Conservation (phyloP, 1,140 invertebrate species). For the Monomorium pharaonis region DNA sequence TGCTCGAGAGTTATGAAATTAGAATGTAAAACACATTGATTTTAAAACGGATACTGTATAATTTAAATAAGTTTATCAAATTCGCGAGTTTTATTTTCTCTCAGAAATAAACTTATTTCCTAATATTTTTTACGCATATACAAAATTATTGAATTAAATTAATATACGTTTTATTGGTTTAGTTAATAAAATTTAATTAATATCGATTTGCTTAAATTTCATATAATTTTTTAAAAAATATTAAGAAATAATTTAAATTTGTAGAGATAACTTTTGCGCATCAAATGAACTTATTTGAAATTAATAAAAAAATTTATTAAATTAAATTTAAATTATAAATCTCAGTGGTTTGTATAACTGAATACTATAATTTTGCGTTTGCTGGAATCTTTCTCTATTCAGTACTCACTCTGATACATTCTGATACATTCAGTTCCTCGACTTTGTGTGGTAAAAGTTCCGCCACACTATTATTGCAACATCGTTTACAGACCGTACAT, state of each 20-base stretch:
- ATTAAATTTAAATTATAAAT: background rate
- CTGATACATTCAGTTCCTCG: background rate
- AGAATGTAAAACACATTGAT: background rate
- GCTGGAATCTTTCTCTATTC: background rate
- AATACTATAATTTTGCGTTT: background rate
- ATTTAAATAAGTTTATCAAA: background rate
- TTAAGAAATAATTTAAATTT: too few species aligned
- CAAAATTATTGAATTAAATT: background rate
- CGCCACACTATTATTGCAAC: slow-evolving; percentile 5
- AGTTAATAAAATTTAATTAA: background rate
- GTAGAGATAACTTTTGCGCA: too few species aligned
- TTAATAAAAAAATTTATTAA: background rate
- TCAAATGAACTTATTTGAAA: background rate
- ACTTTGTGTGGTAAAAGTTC: background rate
- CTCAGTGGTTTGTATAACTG: background rate
- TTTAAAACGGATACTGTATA: background rate
- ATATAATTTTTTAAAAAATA: too few species aligned
- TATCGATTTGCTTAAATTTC: background rate
- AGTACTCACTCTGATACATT: slow-evolving; percentile 27
- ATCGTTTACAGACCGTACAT: slow-evolving; percentile 52
- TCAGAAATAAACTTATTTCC: background rate
- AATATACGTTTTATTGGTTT: background rate
- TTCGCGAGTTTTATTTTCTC: background rate
- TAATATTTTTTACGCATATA: background rate
- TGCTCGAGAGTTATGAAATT: slow-evolving; percentile 32